Conservation (phyloP, 1,140 invertebrate species). For the Drosophila mojavensis region DNA sequence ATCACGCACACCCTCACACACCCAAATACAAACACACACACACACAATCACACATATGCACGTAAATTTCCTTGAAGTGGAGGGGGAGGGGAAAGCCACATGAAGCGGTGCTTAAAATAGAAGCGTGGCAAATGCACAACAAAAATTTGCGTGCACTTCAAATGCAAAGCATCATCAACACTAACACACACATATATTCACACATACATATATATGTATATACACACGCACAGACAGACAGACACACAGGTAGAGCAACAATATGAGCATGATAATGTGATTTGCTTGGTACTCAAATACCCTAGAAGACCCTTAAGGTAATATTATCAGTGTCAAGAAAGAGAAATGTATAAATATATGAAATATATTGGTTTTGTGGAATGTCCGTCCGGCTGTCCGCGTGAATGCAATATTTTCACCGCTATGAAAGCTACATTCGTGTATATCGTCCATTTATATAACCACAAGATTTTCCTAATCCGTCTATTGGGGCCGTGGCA, state of each 20-base stretch:
- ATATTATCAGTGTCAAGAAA: no score
- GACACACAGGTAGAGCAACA: conserved; percentile 1
- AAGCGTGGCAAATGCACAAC: conserved; percentile 55
- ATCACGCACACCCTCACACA: conserved; percentile 8
- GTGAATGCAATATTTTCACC: no score
- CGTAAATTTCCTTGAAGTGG: no score
- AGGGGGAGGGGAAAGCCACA: conserved; percentile 18
- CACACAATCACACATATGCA: not conserved
- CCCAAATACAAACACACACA: conserved; percentile 1
- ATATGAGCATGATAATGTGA: not conserved
- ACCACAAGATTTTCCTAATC: no score
- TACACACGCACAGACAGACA: not conserved
- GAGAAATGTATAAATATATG: no score
- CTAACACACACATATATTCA: conserved; percentile 23
- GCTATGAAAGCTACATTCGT: no score
- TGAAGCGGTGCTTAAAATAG: conserved; percentile 48
- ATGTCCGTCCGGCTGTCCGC: no score
- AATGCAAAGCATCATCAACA: conserved; percentile 26
- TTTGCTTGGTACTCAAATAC: no score
- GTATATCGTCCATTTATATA: no score
- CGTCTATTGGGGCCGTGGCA: no score
- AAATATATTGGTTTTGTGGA: no score
- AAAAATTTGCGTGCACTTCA: conserved; percentile 60
- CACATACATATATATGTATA: conserved; percentile 2
- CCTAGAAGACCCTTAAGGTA: conserved; percentile 7